Base-by-base conservation (phyloP, 1,140 invertebrate species). In the Musca vetustissima region DNA sequence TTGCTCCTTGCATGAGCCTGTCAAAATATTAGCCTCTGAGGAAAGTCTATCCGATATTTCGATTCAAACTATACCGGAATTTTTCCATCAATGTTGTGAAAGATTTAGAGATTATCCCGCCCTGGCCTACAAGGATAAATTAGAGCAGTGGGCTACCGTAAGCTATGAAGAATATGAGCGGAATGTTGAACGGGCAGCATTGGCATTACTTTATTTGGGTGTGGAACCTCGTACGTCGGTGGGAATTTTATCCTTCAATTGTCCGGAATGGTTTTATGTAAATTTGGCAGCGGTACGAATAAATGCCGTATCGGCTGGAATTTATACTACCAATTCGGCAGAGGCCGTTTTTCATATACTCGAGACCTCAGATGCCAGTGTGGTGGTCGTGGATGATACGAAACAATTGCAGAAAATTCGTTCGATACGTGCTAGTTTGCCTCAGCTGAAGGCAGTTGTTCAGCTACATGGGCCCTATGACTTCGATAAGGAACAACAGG, bases 171-270 rank as follows among this genome's bases (percentile, higher is more conserved):
- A 95, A 76, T 96, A 96, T 77, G 87, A 90, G 73, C 79, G 86
- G 6, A 80, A 88, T 69, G 89, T 93, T 1, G 84, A 89, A 55
- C 91, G 83, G n/a, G 87, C 89, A 9, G 95, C 95, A 0, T 94
- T 95, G 82, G 92, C 89, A 55, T 94, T 97, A 75, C 83, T 97
- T 9, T 90, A 93, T 77, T 83, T 96, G 36, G 94, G 95, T 1
- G 83, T 97, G 22, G 88, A 95, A 80, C 84, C 88, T 66, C 87
- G 88, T 74, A 89, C 93, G 79, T 90, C 89, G 3, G 92, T 97
- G 19, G 90, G 92, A 69, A 93, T 98, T 70, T 79, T 97, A 19
- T 94, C 95, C n/a, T 96, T 96, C 82, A 97, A 97, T 80, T 90
- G 91, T 55, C 92, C 93, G 13, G 89, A 97, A 84, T 98, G 95